Base-by-base conservation (phyloP, 2,888 invertebrate genomes). In the Microplitis deprimator region DNA sequence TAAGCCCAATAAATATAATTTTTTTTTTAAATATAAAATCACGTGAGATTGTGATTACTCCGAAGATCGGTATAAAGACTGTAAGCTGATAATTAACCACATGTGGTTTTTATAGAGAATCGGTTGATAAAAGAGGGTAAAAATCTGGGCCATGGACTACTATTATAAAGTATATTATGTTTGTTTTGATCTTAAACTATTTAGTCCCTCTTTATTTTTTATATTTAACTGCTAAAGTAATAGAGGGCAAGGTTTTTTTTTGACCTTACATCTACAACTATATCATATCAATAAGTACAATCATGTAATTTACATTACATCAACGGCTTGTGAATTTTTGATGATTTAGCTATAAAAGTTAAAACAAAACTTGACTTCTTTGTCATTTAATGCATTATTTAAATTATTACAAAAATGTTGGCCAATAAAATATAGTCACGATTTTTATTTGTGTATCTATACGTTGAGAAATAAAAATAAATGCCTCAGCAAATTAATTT, bases 61-160 rank as follows among this genome's bases (percentile, higher is more conserved):
- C 20, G 50, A 73, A 13, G 10, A 50, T 64, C 39, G 8, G 7
- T 65, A 50, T 41, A 13, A 50, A 41, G 41, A 73, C 73, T 73
- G 85, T 85, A 81, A 82, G 80, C 79, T 79, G 77, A 80, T 78
- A 86, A 84, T 83, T 80, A 81, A 75, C 79, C 78, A 69, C 75
- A 40, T 73, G 77, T 79, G 75, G 82, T 83, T 87, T 87, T 89
- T 89, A 89, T 89, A 88, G 81, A 79, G 65, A 74, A 79, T 73
- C 41, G 6, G 38, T 64, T 41, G 73, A 65, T 13, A 67, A 73
- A 29, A 83, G 87, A 88, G 89, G 88, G 88, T 83, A 77, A 67
- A 65, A 79, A 89, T 86, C 88, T 88, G 87, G 89, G 89, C 89
- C 89, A 89, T 84, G 89, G 89, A 88, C 87, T 86, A 82, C 77